Conservation (phyloP, 2,797 vertebrate genomes). For the Cercopithecus diana region DNA sequence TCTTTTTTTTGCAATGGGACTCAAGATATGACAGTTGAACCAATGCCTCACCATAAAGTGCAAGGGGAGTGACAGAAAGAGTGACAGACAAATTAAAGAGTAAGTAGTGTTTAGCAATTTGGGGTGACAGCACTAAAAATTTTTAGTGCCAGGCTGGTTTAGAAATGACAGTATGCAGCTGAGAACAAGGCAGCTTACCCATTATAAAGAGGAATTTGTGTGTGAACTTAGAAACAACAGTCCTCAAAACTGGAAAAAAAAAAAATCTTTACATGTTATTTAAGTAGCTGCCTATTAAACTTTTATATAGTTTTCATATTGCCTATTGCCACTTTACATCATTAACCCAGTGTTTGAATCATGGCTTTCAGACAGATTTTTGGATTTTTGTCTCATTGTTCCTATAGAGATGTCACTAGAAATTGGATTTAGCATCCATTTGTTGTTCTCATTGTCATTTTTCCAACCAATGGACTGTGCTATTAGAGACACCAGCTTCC, state of each 20-base stretch:
- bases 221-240: conserved; percentile 69
- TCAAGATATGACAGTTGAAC: conserved; percentile 81
- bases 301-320: conserved; percentile 72
- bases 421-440: background rate
- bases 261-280: conserved; percentile 55
- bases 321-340: conserved; percentile 55
- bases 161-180: conserved; percentile 79
- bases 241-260: conserved; percentile 56
- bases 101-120: conserved; percentile 85
- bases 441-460: background rate
- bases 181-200: conserved; percentile 66
- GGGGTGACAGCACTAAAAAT: conserved; percentile 84
- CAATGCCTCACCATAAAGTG: conserved; percentile 77
- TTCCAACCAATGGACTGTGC: background rate
- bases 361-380: conserved; percentile 46
- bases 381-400: conserved; percentile 4
- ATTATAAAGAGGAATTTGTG: conserved; percentile 77
- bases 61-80: conserved; percentile 82
- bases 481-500: background rate
- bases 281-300: conserved; percentile 79
- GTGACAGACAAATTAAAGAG: conserved; percentile 85
- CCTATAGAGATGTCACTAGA: background rate
- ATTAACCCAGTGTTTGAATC: conserved; percentile 58
- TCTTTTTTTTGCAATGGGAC: conserved; percentile 64
- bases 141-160: conserved; percentile 80